Evolutionary conservation across 2,888 invertebrate species (phyloP), one percentile per base, ranked within the genome.

Genomic region (Agrochola lychnidis): DNA sequence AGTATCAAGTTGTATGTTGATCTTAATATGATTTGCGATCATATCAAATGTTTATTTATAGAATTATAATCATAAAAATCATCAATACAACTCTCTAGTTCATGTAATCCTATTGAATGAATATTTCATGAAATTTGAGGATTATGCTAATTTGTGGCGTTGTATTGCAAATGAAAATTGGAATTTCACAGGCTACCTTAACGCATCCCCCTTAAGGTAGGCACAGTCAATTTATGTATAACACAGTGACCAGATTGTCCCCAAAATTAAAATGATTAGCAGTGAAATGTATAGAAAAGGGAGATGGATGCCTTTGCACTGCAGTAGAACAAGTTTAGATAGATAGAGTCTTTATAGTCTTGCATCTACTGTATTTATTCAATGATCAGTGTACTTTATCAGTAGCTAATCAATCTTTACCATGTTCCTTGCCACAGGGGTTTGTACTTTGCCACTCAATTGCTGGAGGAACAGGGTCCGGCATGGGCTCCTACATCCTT

Each of bases 371-470:
- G 57, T 57, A 14, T 57, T 25, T 57, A 25, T 57, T 57, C 25
- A 14, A 25, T 5, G 14, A 57, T 57, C 19, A n/a, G n/a, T n/a
- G n/a, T 4, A 12, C 30, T 42, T 67, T 19, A 42, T 51, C 4
- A 14, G 4, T 10, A 42, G 4, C 30, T 25, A 51, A 61, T 67
- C 1, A 1, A 4, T 30, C 7, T 19, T 30, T 48, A 25, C 40
- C 1, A 22, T 76, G 36, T 63, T 56, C 6, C 4, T 45, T 76
- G 51, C 22, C 16, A 16, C 92, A 98, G 98, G 99, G 99, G 2
- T 99, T 99, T 96, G 99, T 99, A 45, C 95, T 99, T 74, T 99
- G 99, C 90, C 99, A 99, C 96, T 99, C 99, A 9, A 99, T 99
- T 93, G 99, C 99, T 70, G 99, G 99, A 67, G 99, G 99, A 73